Conservation (phyloP, 2,888 invertebrate species). For the Caenorhabditis sinica region DNA sequence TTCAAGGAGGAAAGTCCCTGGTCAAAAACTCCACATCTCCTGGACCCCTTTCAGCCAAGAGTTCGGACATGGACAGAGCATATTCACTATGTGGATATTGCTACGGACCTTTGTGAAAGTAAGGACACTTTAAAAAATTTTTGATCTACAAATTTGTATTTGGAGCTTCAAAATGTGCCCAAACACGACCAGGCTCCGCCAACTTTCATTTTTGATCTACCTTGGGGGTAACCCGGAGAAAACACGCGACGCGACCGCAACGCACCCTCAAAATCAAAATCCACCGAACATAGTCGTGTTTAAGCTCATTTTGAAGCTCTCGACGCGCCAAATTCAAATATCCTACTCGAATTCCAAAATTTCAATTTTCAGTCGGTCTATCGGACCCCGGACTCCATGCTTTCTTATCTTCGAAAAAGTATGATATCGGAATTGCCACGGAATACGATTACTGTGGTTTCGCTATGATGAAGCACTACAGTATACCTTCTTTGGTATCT, state of each 20-base stretch:
- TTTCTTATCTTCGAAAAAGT: conserved; percentile 49
- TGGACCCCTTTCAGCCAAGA: conserved; percentile 56
- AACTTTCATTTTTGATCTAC: not conserved
- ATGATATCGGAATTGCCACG: conserved; percentile 64
- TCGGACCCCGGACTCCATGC: conserved; percentile 34
- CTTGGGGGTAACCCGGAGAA: too few species aligned
- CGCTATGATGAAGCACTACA: conserved; percentile 53
- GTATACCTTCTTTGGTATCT: conserved; percentile 57
- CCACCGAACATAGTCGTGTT: not conserved
- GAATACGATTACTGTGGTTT: conserved; percentile 69
- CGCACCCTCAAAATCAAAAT: not conserved
- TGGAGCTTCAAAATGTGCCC: not conserved
- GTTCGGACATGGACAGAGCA: conserved; percentile 39
- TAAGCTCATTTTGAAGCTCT: not conserved
- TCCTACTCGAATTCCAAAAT: not conserved
- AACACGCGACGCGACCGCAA: too few species aligned
- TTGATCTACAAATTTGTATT: not conserved
- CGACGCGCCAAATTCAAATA: not conserved
- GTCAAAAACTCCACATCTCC: conserved; percentile 56
- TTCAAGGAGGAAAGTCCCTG: conserved; percentile 64
- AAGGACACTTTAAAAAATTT: too few species aligned
- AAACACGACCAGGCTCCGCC: not conserved
- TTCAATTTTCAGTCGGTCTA: conserved; percentile 57
- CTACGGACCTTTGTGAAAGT: conserved; percentile 59
- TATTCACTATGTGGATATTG: conserved; percentile 24